phyloP scores from a whole-genome alignment of 2,113 vertebrate genomes.

The Hoplias malabaricus region DNA sequence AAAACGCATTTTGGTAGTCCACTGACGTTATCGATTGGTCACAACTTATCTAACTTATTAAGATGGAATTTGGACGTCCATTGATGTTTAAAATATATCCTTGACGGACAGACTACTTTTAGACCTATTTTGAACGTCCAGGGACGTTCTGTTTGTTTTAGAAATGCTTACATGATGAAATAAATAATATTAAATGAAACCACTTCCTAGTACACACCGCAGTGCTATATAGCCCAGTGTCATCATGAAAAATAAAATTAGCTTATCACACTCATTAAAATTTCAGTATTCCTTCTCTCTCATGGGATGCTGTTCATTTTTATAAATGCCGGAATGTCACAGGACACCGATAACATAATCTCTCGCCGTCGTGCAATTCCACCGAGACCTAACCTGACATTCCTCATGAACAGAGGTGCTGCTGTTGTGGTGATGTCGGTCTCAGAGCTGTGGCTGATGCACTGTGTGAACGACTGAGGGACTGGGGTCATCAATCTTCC shows the following conservation, averaged over 20 bases:
- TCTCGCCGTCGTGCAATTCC: neutral
- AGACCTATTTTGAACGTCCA: too few relatives aligned
- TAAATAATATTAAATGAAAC: too few relatives aligned
- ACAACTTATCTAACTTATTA: too few relatives aligned
- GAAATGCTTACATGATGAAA: too few relatives aligned
- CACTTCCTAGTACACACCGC: too few relatives aligned
- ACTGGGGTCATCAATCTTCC: slow-evolving; percentile 60
- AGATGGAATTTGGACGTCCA: too few relatives aligned
- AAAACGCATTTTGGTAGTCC: too few relatives aligned
- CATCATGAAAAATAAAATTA: slow-evolving; percentile 5
- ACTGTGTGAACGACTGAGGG: slow-evolving; percentile 28
- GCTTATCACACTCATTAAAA: neutral
- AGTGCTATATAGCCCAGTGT: neutral
- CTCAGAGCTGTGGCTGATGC: neutral
- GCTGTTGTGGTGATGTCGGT: neutral
- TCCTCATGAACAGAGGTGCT: slow-evolving; percentile 10
- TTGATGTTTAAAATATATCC: too few relatives aligned
- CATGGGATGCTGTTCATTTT: neutral
- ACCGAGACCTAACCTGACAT: slow-evolving; percentile 26
- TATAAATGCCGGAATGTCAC: slow-evolving; percentile 7
- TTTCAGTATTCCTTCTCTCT: neutral
- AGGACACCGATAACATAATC: slow-evolving; percentile 1
- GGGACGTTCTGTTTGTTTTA: too few relatives aligned
- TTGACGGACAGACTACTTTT: too few relatives aligned
- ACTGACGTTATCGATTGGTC: too few relatives aligned